Conservation (phyloP, 2,888 invertebrate genomes). For the Dione vanillae region DNA sequence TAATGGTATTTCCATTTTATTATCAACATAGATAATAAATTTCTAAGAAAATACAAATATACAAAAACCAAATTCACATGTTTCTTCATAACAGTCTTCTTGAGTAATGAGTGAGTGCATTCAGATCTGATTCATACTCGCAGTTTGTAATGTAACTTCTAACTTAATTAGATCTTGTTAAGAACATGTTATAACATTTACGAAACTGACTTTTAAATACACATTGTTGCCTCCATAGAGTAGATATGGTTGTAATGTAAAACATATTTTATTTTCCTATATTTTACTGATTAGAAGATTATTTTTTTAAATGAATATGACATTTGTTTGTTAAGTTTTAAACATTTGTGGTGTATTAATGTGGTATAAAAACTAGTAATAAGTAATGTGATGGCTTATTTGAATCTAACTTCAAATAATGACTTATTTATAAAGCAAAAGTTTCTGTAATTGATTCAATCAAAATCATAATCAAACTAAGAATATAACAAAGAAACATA, state of each 20-base stretch:
- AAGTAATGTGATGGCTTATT: too few relatives aligned
- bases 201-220: not conserved
- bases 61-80: not conserved
- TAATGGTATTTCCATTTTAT: conserved; percentile 6
- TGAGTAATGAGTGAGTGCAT: not conserved
- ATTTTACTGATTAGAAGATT: too few relatives aligned
- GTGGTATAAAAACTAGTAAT: too few relatives aligned
- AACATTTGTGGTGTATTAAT: too few relatives aligned
- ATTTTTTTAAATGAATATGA: too few relatives aligned
- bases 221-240: not conserved
- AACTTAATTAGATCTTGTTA: conserved; percentile 62
- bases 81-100: not conserved
- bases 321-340: too few relatives aligned
- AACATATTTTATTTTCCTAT: too few relatives aligned
- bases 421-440: too few relatives aligned
- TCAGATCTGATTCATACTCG: conserved; percentile 47
- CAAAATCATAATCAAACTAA: too few relatives aligned
- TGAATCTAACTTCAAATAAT: too few relatives aligned
- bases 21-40: conserved; percentile 3
- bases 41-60: not conserved
- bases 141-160: conserved; percentile 37
- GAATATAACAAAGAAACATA: too few relatives aligned
- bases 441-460: too few relatives aligned
- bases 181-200: conserved; percentile 35
- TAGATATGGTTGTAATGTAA: not conserved